Evolutionary conservation across 2,888 invertebrate genomes (phyloP).

Genomic region (Strigamia maritima): DNA sequence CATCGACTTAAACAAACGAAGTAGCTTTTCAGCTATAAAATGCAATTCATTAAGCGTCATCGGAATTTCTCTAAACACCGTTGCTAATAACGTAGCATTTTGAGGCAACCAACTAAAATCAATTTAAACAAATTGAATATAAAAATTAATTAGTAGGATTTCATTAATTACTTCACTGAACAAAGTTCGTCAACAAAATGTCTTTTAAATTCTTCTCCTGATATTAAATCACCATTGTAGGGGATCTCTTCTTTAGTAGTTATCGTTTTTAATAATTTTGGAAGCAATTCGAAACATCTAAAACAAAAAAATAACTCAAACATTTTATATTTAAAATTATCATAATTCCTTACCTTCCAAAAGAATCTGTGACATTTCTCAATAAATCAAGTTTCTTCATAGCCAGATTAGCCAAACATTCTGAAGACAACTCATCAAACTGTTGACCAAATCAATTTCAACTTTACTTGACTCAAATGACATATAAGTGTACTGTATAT

Average conservation of each 20-base stretch:
- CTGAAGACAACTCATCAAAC: no score
- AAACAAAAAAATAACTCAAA: not conserved
- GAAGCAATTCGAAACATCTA: constrained; percentile 50
- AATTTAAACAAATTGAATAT: no score
- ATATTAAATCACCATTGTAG: constrained; percentile 48
- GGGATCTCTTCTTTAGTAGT: constrained; percentile 47
- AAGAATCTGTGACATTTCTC: no score
- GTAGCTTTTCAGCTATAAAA: constrained; percentile 50
- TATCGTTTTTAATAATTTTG: constrained; percentile 50
- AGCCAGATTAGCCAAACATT: no score
- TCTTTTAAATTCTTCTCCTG: constrained; percentile 50
- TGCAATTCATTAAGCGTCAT: constrained; percentile 50
- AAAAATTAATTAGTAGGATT: constrained; percentile 41
- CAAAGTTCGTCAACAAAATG: constrained; percentile 51
- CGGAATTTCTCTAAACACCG: constrained; percentile 36
- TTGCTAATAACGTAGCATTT: no score
- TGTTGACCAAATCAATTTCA: no score
- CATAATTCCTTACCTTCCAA: no score
- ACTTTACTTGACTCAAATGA: no score
- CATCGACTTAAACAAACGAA: constrained; percentile 49
- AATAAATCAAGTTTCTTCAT: no score
- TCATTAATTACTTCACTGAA: constrained; percentile 40
- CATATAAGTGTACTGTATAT: no score
- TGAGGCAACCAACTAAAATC: no score
- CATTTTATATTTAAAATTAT: no score